Conservation (phyloP, 2,888 invertebrate genomes). For the Adineta ricciae region DNA sequence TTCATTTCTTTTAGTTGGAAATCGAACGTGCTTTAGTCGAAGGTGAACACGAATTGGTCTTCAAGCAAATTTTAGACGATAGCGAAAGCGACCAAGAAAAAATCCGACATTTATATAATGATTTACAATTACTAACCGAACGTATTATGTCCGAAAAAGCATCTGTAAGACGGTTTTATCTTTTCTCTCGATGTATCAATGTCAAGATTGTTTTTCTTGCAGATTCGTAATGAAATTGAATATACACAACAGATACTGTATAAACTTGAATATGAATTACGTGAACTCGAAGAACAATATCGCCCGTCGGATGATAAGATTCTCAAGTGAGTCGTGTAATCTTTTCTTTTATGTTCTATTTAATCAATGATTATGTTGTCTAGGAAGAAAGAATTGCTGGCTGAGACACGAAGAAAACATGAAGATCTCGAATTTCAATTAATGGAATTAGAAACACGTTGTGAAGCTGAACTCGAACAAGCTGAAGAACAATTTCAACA, state of each 20-base stretch:
- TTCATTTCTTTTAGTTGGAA: conserved; percentile 27
- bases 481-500: conserved; percentile 26
- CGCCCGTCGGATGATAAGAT: conserved; percentile 4
- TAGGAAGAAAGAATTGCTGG: conserved; percentile 27
- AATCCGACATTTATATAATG: conserved; percentile 27
- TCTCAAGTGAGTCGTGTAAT: neutral
- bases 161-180: neutral
- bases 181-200: neutral
- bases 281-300: conserved; percentile 19
- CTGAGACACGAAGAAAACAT: conserved; percentile 25
- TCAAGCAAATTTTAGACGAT: conserved; percentile 26
- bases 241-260: conserved; percentile 27
- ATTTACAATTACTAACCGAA: conserved; percentile 26
- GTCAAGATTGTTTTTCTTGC: neutral
- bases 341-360: conserved; percentile 12
- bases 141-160: neutral
- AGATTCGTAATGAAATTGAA: conserved; percentile 32
- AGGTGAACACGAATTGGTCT: conserved; percentile 27
- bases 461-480: conserved; percentile 33
- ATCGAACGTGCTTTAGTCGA: conserved; percentile 33
- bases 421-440: conserved; percentile 34
- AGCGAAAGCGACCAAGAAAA: conserved; percentile 26
- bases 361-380: neutral
- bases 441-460: conserved; percentile 33
- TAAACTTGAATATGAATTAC: conserved; percentile 31